Conservation (phyloP, 1,140 invertebrate genomes). For the Drosophila fuyamai region DNA sequence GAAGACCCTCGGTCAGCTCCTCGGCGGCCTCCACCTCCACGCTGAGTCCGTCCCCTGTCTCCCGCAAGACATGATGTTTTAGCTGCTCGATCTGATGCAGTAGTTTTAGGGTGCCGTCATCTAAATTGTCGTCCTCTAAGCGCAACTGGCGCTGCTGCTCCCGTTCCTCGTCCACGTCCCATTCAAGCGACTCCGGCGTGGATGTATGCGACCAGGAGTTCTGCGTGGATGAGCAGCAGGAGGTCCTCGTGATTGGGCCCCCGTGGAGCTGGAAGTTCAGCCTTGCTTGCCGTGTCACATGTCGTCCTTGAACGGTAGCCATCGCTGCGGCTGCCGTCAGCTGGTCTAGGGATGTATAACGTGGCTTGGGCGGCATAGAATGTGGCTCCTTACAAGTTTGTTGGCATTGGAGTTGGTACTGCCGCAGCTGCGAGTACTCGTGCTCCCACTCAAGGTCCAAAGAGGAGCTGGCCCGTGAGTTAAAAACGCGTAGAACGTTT, state of each 20-base stretch:
- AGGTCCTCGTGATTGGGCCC: constrained; percentile 71
- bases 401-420: constrained; percentile 51
- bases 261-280: constrained; percentile 46
- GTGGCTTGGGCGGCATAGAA: constrained; percentile 3
- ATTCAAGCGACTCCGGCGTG: constrained; percentile 81
- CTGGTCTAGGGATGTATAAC: constrained; percentile 61
- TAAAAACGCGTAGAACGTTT: constrained; percentile 49
- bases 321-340: constrained; percentile 44
- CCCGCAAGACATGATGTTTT: constrained; percentile 78
- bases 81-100: constrained; percentile 82
- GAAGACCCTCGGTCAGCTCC: constrained; percentile 52
- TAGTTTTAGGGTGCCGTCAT: constrained; percentile 75
- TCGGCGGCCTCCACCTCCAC: constrained; percentile 41
- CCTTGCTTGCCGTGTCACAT: constrained; percentile 34
- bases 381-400: background rate
- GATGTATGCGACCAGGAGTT: constrained; percentile 83
- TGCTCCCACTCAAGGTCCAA: constrained; percentile 83
- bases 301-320: constrained; percentile 47
- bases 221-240: constrained; percentile 71
- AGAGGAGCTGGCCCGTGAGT: constrained; percentile 76
- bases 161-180: constrained; percentile 82
- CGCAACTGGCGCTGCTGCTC: constrained; percentile 67
- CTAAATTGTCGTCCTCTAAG: constrained; percentile 75
- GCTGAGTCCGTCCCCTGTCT: constrained; percentile 74
- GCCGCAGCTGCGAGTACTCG: constrained; percentile 68